phyloP scores from a whole-genome alignment of 2,113 vertebrate genomes.

The Nerophis lumbriciformis region DNA sequence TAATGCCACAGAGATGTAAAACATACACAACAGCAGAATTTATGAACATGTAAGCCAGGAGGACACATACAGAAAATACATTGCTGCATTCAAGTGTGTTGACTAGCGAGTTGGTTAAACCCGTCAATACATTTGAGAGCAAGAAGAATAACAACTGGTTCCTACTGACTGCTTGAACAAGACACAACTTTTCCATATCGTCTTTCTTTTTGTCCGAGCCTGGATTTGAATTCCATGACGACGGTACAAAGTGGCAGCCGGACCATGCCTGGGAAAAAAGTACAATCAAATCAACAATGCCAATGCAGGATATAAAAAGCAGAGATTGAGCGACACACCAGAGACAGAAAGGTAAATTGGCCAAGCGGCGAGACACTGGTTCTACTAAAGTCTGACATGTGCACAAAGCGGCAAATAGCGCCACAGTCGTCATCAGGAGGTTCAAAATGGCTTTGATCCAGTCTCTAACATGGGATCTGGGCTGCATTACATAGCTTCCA shows the following conservation, averaged over 20 bases:
- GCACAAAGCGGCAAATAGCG: conserved; percentile 63
- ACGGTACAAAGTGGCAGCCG: conserved; percentile 68
- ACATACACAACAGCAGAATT: conserved; percentile 77
- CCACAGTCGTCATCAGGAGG: conserved; percentile 57
- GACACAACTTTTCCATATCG: conserved; percentile 59
- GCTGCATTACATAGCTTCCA: conserved; percentile 77
- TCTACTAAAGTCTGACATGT: conserved; percentile 69
- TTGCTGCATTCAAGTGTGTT: conserved; percentile 79
- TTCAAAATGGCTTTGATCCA: conserved; percentile 66
- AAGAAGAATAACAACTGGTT: conserved; percentile 91
- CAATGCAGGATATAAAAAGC: conserved; percentile 70
- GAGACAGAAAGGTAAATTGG: conserved; percentile 84
- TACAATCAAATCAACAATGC: conserved; percentile 73
- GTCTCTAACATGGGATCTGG: conserved; percentile 66
- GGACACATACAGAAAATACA: conserved; percentile 67
- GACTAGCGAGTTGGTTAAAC: conserved; percentile 78
- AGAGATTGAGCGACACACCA: conserved; percentile 83
- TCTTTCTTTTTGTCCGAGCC: conserved; percentile 4
- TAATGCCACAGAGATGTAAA: conserved; percentile 77
- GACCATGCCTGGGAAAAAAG: conserved; percentile 77
- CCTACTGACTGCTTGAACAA: conserved; percentile 85
- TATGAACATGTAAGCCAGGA: conserved; percentile 83
- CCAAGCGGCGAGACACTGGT: conserved; percentile 84
- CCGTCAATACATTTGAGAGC: conserved; percentile 86
- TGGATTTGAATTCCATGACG: conserved; percentile 72